These are phyloP conservation scores for Tautogolabrus adspersus DNA, from an alignment of 2,113 vertebrate genomes.

Conservation along the genomic window DNA sequence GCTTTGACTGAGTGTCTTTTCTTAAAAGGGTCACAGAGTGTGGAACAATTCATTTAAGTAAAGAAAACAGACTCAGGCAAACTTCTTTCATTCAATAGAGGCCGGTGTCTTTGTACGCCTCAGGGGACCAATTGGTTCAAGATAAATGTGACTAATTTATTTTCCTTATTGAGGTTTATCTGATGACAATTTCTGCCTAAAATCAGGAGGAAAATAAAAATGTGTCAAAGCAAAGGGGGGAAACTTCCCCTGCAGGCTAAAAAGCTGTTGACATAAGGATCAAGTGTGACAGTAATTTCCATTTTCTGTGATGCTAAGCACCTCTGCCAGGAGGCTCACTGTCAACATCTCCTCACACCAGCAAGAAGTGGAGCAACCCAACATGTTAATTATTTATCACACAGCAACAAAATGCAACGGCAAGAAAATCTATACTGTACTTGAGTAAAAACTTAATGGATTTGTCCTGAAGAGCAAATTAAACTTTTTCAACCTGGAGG, in stretches of 20 bases:
- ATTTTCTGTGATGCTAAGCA: constrained; percentile 70
- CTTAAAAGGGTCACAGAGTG: neutral
- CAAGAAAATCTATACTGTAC: constrained; percentile 34
- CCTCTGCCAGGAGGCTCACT: constrained; percentile 65
- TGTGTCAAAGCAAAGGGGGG: constrained; percentile 14
- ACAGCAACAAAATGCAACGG: constrained; percentile 53
- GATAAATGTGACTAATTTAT: neutral
- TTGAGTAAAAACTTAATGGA: constrained; percentile 13
- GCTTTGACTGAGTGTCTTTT: constrained; percentile 10
- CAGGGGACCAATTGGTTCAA: neutral
- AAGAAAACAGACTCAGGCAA: neutral
- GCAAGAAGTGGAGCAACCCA: constrained; percentile 66
- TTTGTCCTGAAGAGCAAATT: constrained; percentile 36
- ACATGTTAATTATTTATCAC: constrained; percentile 75
- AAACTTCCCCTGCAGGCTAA: constrained; percentile 36
- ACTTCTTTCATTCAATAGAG: constrained; percentile 10
- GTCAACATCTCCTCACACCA: constrained; percentile 73
- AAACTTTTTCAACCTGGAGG: constrained; percentile 24
- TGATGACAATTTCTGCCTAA: constrained; percentile 4
- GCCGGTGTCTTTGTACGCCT: neutral
- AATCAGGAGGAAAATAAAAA: neutral
- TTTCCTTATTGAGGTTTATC: neutral
- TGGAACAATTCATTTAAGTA: neutral
- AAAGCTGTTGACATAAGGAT: constrained; percentile 60
- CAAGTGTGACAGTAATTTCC: constrained; percentile 50